Percentiles rank a stretch among this genome's conserved stretches.
Evolutionary conservation across 2,113 vertebrate species (phyloP).

Genomic region (Nannospalax galili): DNA sequence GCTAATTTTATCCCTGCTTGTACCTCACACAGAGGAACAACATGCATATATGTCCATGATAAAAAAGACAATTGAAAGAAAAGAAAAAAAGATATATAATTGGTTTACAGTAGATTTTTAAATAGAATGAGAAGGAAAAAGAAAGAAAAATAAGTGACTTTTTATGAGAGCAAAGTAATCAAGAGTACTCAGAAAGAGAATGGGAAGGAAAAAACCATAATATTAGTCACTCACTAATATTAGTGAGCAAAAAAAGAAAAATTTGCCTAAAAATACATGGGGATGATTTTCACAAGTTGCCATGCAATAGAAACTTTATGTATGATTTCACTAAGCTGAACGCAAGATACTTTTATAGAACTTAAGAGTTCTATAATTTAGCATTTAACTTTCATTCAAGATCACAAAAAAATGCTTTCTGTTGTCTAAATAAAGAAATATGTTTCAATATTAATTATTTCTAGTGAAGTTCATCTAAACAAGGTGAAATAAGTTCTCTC

Average conservation of each 20-base stretch:
- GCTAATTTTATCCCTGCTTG: background rate
- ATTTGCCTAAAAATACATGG: background rate
- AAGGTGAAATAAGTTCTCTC: background rate
- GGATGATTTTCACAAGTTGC: background rate
- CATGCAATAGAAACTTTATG: background rate
- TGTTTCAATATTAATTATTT: background rate
- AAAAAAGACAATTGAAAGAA: background rate
- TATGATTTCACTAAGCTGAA: background rate
- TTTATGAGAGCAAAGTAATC: background rate
- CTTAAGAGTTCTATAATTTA: background rate
- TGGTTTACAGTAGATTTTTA: background rate
- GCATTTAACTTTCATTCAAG: background rate
- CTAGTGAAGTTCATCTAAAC: background rate
- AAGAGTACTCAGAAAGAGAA: background rate
- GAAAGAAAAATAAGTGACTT: background rate
- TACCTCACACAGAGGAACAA: background rate
- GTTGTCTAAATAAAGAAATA: background rate
- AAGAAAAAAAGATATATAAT: background rate
- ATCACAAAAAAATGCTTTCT: background rate
- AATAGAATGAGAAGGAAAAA: background rate
- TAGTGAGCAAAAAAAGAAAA: background rate
- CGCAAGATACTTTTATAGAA: background rate
- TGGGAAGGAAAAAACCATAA: background rate
- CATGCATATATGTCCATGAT: rapidly evolving
- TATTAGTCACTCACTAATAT: no score